A percentile compares a stretch with the other conserved stretches of the same genome.
These are phyloP conservation scores for Rhabdomys dilectus DNA, from an alignment of 2,113 vertebrate species.

Conservation along the genomic window DNA sequence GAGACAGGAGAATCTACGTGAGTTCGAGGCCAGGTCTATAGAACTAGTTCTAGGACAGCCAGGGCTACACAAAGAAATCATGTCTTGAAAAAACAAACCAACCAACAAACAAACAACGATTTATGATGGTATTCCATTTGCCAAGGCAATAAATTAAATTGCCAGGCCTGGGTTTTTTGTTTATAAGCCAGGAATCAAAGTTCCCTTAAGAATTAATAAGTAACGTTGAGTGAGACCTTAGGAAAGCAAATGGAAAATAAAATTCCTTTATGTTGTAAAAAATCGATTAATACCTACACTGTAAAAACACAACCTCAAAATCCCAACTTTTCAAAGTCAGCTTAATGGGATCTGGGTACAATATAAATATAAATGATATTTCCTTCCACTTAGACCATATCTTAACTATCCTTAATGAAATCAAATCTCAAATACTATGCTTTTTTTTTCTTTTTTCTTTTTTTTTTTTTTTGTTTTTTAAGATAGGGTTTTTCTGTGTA, in stretches of 20 bases:
- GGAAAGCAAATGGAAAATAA: slow-evolving; percentile 45
- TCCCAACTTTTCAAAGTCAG: background rate
- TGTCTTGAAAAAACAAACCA: background rate
- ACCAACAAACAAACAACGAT: background rate
- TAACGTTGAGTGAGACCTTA: slow-evolving; percentile 29
- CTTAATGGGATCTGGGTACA: background rate
- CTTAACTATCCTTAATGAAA: slow-evolving; percentile 42
- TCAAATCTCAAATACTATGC: background rate
- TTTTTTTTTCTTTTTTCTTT: too few species aligned
- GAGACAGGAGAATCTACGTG: background rate
- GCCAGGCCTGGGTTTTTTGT: slow-evolving; percentile 1
- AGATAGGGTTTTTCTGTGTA: too few species aligned
- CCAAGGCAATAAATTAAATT: slow-evolving; percentile 35
- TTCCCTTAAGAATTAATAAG: slow-evolving; percentile 32
- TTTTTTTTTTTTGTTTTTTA: too few species aligned
- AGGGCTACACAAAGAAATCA: background rate
- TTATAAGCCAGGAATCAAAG: slow-evolving; percentile 9
- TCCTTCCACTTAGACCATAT: background rate
- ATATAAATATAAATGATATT: slow-evolving; percentile 4
- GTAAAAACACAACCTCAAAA: slow-evolving; percentile 2
- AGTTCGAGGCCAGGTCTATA: background rate
- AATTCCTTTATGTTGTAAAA: slow-evolving; percentile 15
- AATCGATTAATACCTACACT: background rate
- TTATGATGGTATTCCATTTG: slow-evolving; percentile 20
- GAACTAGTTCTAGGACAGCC: background rate